These are phyloP conservation scores for Chelon auratus DNA, from an alignment of 2,797 vertebrate species.

Conservation along the genomic window DNA sequence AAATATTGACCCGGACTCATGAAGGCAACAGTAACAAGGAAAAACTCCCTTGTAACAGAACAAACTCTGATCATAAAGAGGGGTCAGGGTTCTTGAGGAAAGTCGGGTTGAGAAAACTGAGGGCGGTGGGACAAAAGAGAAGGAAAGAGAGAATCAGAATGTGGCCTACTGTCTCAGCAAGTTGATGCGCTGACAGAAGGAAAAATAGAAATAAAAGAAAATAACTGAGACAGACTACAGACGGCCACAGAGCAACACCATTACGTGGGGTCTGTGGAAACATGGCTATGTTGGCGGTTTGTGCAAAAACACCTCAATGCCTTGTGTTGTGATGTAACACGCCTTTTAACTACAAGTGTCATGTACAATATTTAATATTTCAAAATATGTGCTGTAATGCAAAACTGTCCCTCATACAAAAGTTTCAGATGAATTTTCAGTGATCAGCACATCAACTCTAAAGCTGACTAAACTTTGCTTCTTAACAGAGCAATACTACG, in stretches of 20 bases:
- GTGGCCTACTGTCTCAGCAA: too few relatives aligned
- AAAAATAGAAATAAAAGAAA: background rate
- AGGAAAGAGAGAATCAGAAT: too few relatives aligned
- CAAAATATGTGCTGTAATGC: background rate
- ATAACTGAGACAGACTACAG: background rate
- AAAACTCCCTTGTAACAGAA: too few relatives aligned
- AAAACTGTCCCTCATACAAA: background rate
- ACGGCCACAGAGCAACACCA: background rate
- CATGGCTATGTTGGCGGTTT: background rate
- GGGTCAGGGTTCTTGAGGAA: too few relatives aligned
- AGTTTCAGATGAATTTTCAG: background rate
- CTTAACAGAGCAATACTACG: slow-evolving; percentile 10
- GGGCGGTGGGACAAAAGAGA: too few relatives aligned
- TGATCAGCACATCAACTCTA: slow-evolving; percentile 6
- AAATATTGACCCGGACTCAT: too few relatives aligned
- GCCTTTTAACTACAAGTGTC: too few relatives aligned
- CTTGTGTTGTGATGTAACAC: background rate
- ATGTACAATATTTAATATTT: too few relatives aligned
- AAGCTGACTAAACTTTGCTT: slow-evolving; percentile 5
- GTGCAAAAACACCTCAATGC: background rate
- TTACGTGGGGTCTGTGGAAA: background rate
- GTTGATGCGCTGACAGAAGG: background rate
- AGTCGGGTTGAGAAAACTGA: too few relatives aligned
- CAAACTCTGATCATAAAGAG: too few relatives aligned
- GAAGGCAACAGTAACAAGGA: too few relatives aligned